Evolutionary conservation across 2,113 vertebrate species (phyloP), one percentile per base, ranked within the genome.

Genomic region (Carassius auratus): DNA sequence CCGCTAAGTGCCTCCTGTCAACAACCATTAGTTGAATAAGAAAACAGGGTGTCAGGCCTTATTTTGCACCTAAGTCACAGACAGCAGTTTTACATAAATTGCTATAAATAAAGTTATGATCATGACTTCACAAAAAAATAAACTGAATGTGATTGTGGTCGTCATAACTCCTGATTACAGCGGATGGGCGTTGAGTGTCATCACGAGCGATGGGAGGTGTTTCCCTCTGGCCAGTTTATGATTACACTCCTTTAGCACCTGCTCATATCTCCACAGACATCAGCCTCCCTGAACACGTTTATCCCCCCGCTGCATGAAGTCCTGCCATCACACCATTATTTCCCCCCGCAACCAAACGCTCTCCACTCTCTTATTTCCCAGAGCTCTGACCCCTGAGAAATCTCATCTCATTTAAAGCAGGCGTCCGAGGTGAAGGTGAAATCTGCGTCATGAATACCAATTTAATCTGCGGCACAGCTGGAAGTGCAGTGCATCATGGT

Each of bases 301-400:
- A 61, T 61, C 76, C 76, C 3, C n/a, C n/a, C 73, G 45, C 75
- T 9, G 4, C 33, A 36, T 77, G 30, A 57, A 77, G 75, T 33
- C 75, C 13, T 57, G 52, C 17, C 55, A 8, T 59, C 55, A 59
- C 55, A 59, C 19, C 2, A 59, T 78, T 30, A 19, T 57, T 77
- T 77, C 4, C 21, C 2, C 33, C 30, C 17, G 19, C 17, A 42
- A 61, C 52, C 33, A 38, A 78, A 78, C 0, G 19, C 55, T 78
- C 10, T 61, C 76, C 0, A 17, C 33, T 71, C 36, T 19, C 33
- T 71, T 78, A 61, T 78, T 59, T 78, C 76, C 36, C 76, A 78
- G 33, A 36, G 30, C 52, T 78, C 19, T 0, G 21, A 52, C 52
- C 19, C 55, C 33, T 42, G 3, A 33, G 76, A 78, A 59, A 59